phyloP scores from a whole-genome alignment of 2,797 vertebrate species.

The Arnoldichthys spilopterus region DNA sequence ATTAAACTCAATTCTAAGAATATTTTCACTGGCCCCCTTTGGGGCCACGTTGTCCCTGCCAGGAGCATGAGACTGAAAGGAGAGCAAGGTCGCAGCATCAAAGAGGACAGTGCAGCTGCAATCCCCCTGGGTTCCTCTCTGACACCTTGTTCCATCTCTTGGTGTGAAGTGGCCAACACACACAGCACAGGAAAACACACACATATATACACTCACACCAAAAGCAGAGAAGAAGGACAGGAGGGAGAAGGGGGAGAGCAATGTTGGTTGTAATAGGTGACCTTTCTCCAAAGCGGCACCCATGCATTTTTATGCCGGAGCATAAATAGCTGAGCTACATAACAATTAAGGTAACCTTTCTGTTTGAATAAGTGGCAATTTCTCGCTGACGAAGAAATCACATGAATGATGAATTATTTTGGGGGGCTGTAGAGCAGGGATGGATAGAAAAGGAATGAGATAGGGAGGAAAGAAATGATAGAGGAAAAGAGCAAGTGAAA shows the following conservation, averaged over 20 bases:
- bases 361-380: constrained; percentile 83
- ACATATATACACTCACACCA: not conserved
- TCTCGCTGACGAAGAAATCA: constrained; percentile 79
- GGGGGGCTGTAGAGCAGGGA: constrained; percentile 74
- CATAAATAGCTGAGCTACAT: constrained; percentile 85
- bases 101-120: constrained; percentile 56
- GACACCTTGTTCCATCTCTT: constrained; percentile 67
- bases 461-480: constrained; percentile 44
- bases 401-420: constrained; percentile 85
- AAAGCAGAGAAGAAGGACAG: not conserved
- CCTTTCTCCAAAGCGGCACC: constrained; percentile 79
- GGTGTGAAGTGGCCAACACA: constrained; percentile 69
- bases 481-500: constrained; percentile 66
- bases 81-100: constrained; percentile 63
- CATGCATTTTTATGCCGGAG: constrained; percentile 79
- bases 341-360: constrained; percentile 85
- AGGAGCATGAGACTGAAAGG: constrained; percentile 17
- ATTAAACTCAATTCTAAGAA: no score
- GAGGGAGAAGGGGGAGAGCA: constrained; percentile 52
- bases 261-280: constrained; percentile 79
- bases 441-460: constrained; percentile 56
- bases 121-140: constrained; percentile 62
- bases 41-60: not conserved
- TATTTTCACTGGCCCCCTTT: constrained; percentile 1
- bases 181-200: no score